Conservation (phyloP, 2,888 invertebrate genomes). For the Hipparchia sbordonii region DNA sequence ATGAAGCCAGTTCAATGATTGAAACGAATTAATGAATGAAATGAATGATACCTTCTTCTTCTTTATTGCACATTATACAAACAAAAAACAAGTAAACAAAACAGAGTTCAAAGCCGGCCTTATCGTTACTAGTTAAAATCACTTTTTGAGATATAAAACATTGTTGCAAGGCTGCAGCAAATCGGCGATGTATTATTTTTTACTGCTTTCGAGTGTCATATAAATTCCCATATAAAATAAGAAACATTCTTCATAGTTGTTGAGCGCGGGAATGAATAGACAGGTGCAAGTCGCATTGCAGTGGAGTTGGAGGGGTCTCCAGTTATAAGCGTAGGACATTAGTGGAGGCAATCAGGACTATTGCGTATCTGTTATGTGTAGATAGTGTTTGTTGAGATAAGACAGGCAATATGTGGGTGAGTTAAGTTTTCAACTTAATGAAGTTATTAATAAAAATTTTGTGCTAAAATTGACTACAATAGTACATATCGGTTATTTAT, state of each 20-base stretch:
- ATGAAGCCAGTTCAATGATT: no score
- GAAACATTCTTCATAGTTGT: constrained; percentile 22
- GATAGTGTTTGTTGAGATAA: constrained; percentile 48
- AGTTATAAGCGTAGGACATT: constrained; percentile 63
- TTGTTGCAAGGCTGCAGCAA: no score
- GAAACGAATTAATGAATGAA: no score
- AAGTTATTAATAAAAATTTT: neutral
- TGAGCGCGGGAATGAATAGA: constrained; percentile 38
- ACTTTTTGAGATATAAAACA: no score
- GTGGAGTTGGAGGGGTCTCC: constrained; percentile 62
- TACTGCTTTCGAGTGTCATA: neutral
- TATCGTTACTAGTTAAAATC: no score
- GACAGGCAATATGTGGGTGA: constrained; percentile 48
- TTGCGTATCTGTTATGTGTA: constrained; percentile 37
- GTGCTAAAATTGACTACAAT: neutral
- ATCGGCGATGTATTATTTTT: no score
- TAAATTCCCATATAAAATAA: constrained; percentile 14
- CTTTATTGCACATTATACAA: no score
- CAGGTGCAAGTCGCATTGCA: constrained; percentile 45
- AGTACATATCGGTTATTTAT: no score
- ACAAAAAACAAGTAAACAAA: no score
- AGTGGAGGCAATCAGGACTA: constrained; percentile 50
- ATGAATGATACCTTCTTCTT: no score
- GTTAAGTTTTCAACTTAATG: constrained; percentile 11
- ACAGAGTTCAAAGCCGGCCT: no score